Evolutionary conservation across 2,888 invertebrate genomes (phyloP).

Genomic region (Amphipyra berbera): DNA sequence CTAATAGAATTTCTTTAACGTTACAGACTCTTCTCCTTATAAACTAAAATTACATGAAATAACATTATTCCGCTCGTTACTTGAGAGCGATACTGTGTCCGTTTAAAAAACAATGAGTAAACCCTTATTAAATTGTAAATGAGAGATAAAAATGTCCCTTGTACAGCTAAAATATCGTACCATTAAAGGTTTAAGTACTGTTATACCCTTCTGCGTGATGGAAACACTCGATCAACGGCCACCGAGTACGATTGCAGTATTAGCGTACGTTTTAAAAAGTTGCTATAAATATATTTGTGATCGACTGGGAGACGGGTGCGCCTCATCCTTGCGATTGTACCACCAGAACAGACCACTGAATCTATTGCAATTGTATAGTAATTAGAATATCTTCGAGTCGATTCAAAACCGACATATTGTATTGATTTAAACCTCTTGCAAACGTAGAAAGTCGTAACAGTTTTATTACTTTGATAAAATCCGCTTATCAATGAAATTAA

Average conservation of each 20-base stretch:
- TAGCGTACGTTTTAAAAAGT: constrained; percentile 12
- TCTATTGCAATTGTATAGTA: not conserved
- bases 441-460: constrained; percentile 5
- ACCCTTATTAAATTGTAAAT: too few species aligned
- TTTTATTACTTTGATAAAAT: too few species aligned
- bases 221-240: constrained; percentile 19
- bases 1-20: too few species aligned
- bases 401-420: not conserved
- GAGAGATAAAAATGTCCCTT: constrained; percentile 13
- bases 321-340: constrained; percentile 4
- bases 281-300: constrained; percentile 23
- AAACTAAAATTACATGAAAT: too few species aligned
- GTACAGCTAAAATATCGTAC: constrained; percentile 22
- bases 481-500: too few species aligned
- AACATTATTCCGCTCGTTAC: too few species aligned
- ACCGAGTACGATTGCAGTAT: constrained; percentile 12
- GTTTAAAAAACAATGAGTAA: too few species aligned
- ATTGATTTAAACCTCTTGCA: not conserved
- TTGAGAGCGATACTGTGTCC: too few species aligned
- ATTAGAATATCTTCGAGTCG: not conserved
- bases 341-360: not conserved
- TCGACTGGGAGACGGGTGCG: constrained; percentile 8
- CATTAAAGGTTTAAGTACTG: constrained; percentile 17
- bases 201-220: constrained; percentile 28
- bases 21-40: too few species aligned